Evolutionary conservation across 2,888 invertebrate species (phyloP).

Genomic region (Teleiodes luculella): DNA sequence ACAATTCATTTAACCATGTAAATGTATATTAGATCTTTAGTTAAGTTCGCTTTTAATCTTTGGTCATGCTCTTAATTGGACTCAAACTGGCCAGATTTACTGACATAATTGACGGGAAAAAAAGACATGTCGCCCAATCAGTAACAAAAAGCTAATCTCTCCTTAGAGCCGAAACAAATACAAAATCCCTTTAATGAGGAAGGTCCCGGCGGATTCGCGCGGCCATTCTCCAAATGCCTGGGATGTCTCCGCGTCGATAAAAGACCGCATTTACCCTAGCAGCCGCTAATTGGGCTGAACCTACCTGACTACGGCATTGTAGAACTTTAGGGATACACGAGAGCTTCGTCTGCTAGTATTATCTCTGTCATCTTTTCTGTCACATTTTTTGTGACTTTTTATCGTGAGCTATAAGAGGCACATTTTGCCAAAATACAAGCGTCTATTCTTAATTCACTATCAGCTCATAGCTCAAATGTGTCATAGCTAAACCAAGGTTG

Average conservation of each 20-base stretch:
- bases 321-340: neutral
- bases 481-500: no score
- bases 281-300: slow-evolving; percentile 45
- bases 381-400: no score
- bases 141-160: neutral
- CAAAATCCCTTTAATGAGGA: neutral
- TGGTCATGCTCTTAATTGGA: no score
- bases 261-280: slow-evolving; percentile 33
- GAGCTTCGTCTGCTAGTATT: no score
- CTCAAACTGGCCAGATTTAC: neutral
- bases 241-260: slow-evolving; percentile 32
- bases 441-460: no score
- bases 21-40: no score
- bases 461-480: no score
- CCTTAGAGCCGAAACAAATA: neutral
- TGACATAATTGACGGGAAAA: neutral
- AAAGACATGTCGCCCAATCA: no score
- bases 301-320: slow-evolving; percentile 18
- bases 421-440: no score
- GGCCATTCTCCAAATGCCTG: slow-evolving; percentile 18
- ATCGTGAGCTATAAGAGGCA: no score
- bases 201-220: neutral
- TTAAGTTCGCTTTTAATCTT: no score
- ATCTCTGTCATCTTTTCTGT: no score
- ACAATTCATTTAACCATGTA: neutral